Conservation (phyloP, 2,888 invertebrate species). For the Dynastes grantii region DNA sequence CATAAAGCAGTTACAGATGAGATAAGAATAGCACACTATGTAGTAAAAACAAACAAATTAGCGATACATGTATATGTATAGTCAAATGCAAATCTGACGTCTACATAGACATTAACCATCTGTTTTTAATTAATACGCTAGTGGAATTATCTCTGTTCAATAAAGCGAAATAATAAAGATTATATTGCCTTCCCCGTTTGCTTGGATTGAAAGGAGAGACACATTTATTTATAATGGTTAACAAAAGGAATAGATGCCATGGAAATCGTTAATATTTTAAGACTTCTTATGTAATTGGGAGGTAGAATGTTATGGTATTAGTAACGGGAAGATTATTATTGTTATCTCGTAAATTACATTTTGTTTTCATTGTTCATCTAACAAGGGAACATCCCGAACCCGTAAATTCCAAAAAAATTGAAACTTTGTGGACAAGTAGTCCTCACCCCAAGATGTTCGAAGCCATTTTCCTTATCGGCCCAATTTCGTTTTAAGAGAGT, state of each 20-base stretch:
- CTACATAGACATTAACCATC: neutral
- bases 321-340: too few relatives aligned
- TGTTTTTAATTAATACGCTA: conserved; percentile 8
- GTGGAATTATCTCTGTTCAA: neutral
- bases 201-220: neutral
- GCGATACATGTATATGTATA: neutral
- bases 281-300: neutral
- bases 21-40: neutral
- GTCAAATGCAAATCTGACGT: neutral
- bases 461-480: too few relatives aligned
- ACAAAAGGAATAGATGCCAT: too few relatives aligned
- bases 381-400: too few relatives aligned
- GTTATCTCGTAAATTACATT: too few relatives aligned
- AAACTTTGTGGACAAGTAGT: too few relatives aligned
- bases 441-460: too few relatives aligned
- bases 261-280: neutral
- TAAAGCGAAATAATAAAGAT: neutral
- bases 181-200: neutral
- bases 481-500: too few relatives aligned
- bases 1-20: neutral
- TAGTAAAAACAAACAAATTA: conserved; percentile 7
- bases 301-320: neutral
- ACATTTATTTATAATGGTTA: neutral
- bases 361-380: too few relatives aligned
- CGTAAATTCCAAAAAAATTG: too few relatives aligned